A percentile compares a stretch with the other conserved stretches of the same genome.
Conservation (phyloP, 2,888 invertebrate species). For the Hyalella azteca region DNA sequence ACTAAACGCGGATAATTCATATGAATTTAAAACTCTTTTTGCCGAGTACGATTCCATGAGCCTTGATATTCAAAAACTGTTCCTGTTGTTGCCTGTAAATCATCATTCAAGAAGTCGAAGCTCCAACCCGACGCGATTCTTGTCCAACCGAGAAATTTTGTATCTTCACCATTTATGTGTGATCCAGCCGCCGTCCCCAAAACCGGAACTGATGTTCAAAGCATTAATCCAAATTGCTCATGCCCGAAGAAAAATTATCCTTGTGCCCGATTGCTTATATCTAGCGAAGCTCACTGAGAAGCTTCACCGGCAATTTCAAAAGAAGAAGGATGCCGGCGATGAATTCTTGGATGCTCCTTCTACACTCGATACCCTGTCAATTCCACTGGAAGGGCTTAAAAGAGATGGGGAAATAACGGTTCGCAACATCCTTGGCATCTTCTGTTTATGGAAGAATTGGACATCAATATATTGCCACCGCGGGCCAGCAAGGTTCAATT, state of each 20-base stretch:
- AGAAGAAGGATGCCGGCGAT: not conserved
- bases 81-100: not conserved
- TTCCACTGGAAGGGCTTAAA: not conserved
- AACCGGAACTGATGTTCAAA: not conserved
- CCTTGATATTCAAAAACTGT: not conserved
- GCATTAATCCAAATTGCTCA: not conserved
- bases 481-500: not conserved
- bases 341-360: not conserved
- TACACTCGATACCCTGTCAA: not conserved
- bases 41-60: not conserved
- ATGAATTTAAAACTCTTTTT: not conserved
- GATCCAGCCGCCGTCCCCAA: not conserved
- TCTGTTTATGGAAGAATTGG: slow-evolving; percentile 16
- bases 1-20: not conserved
- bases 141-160: not conserved
- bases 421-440: not conserved
- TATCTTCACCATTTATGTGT: not conserved
- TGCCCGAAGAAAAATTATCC: not conserved
- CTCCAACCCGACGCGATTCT: not conserved
- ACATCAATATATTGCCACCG: not conserved
- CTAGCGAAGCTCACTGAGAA: slow-evolving; percentile 4
- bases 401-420: not conserved
- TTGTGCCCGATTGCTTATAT: not conserved
- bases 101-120: not conserved
- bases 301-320: not conserved